These are phyloP conservation scores for Lethrus apterus DNA, from an alignment of 1,140 invertebrate species.

Conservation along the genomic window DNA sequence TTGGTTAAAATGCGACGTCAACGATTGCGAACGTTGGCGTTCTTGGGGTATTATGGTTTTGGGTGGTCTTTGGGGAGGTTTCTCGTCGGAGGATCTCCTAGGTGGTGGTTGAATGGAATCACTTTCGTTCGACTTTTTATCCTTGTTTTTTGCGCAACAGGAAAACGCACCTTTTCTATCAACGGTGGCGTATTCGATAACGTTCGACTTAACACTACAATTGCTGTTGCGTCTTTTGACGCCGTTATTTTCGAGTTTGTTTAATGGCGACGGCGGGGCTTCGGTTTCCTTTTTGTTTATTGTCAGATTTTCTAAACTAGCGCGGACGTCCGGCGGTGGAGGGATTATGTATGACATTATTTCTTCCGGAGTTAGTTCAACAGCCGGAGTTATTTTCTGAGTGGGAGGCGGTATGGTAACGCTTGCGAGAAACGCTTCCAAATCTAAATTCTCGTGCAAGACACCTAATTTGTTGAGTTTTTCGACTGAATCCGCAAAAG, in stretches of 20 bases:
- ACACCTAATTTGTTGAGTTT: constrained; percentile 31
- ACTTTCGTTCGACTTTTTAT: constrained; percentile 42
- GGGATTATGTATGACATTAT: constrained; percentile 75
- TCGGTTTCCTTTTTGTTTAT: constrained; percentile 18
- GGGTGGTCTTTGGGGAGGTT: constrained; percentile 53
- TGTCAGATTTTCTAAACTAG: constrained; percentile 36
- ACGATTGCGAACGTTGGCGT: constrained; percentile 48
- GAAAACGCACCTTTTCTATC: constrained; percentile 60
- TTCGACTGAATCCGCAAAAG: constrained; percentile 56
- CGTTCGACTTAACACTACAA: constrained; percentile 35
- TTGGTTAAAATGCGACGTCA: constrained; percentile 30
- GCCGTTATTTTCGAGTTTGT: constrained; percentile 29
- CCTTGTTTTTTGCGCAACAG: constrained; percentile 54
- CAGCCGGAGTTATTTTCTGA: constrained; percentile 56
- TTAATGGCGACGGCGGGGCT: constrained; percentile 22
- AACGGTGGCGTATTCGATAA: constrained; percentile 59
- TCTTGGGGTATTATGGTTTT: constrained; percentile 50
- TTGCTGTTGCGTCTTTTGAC: constrained; percentile 44
- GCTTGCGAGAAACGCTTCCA: constrained; percentile 77
- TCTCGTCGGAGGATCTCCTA: constrained; percentile 47
- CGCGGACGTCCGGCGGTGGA: constrained; percentile 55
- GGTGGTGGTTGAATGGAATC: constrained; percentile 50
- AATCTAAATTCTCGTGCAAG: constrained; percentile 40
- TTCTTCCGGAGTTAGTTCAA: constrained; percentile 61
- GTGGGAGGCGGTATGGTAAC: constrained; percentile 72